These are phyloP conservation scores for Drosophila siamana DNA, from an alignment of 2,888 invertebrate species.

Conservation along the genomic window DNA sequence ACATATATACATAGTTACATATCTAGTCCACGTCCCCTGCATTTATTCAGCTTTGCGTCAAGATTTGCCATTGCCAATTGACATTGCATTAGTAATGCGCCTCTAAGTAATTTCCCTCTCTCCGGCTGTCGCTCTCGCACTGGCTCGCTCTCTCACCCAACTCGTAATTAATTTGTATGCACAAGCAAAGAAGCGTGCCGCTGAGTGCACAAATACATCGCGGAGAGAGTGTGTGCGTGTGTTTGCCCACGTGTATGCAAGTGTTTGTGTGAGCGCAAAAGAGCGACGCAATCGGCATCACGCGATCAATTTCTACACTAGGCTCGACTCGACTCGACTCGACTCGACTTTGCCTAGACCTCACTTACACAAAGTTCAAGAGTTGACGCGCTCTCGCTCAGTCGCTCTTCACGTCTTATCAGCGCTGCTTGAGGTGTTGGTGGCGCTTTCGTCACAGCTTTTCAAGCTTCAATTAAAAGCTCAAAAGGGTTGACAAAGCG, in stretches of 20 bases:
- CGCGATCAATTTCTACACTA: slow-evolving; percentile 48
- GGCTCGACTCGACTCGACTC: neutral
- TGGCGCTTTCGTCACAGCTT: slow-evolving; percentile 47
- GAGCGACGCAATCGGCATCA: slow-evolving; percentile 42
- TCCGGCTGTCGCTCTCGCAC: slow-evolving; percentile 1
- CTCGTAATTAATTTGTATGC: slow-evolving; percentile 32
- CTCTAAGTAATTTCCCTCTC: slow-evolving; percentile 40
- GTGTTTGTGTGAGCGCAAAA: slow-evolving; percentile 20
- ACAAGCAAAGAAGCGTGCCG: slow-evolving; percentile 53
- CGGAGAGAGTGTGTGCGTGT: neutral
- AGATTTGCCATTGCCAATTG: slow-evolving; percentile 40
- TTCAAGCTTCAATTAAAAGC: slow-evolving; percentile 40
- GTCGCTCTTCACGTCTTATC: slow-evolving; percentile 44
- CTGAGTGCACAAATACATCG: slow-evolving; percentile 34
- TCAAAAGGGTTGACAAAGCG: slow-evolving; percentile 37
- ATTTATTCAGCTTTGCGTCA: slow-evolving; percentile 19
- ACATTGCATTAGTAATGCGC: slow-evolving; percentile 46
- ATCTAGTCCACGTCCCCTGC: neutral
- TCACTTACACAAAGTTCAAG: slow-evolving; percentile 62
- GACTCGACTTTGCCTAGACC: slow-evolving; percentile 46
- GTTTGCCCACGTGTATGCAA: slow-evolving; percentile 32
- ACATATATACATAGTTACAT: neutral
- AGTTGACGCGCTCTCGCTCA: slow-evolving; percentile 34
- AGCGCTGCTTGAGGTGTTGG: slow-evolving; percentile 47
- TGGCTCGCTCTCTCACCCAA: slow-evolving; percentile 1